A percentile compares a stretch with the other conserved stretches of the same genome.
Evolutionary conservation across 2,797 vertebrate genomes (phyloP).

Genomic region (Apogon talboti): DNA sequence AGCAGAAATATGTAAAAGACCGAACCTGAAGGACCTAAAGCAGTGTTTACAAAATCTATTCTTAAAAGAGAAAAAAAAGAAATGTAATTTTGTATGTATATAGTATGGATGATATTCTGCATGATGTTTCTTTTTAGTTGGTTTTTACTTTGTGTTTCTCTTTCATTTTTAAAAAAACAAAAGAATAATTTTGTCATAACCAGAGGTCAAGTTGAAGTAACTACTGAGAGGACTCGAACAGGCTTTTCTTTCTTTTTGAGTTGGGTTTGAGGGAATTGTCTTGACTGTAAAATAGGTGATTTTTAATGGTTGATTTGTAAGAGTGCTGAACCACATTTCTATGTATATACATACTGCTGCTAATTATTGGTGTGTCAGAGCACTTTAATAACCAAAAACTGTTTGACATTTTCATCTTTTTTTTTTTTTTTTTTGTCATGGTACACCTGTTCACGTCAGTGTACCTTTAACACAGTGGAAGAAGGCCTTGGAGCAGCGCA

Average conservation of each 20-base stretch:
- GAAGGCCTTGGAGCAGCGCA: slow-evolving; percentile 33
- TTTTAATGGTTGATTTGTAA: slow-evolving; percentile 66
- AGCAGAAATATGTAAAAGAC: slow-evolving; percentile 41
- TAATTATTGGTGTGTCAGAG: slow-evolving; percentile 75
- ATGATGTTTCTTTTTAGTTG: slow-evolving; percentile 67
- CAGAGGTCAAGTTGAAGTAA: slow-evolving; percentile 66
- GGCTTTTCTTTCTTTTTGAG: slow-evolving; percentile 44
- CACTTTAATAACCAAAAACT: slow-evolving; percentile 82
- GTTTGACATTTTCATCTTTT: slow-evolving; percentile 49
- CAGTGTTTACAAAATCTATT: slow-evolving; percentile 84
- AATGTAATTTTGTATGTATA: slow-evolving; percentile 84
- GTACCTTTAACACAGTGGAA: slow-evolving; percentile 19
- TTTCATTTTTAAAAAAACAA: slow-evolving; percentile 28
- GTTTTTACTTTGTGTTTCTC: slow-evolving; percentile 59
- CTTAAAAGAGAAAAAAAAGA: slow-evolving; percentile 65
- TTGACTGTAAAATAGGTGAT: slow-evolving; percentile 43
- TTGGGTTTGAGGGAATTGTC: slow-evolving; percentile 23
- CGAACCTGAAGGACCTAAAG: slow-evolving; percentile 70
- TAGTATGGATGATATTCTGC: slow-evolving; percentile 77
- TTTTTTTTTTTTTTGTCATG: slow-evolving; percentile 13
- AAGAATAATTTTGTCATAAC: slow-evolving; percentile 42
- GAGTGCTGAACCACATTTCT: slow-evolving; percentile 70
- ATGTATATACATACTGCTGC: slow-evolving; percentile 80
- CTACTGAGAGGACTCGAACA: slow-evolving; percentile 69
- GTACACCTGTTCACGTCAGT: slow-evolving; percentile 41